Conservation (phyloP, 2,113 vertebrate species). For the Melanocharis versteri region DNA sequence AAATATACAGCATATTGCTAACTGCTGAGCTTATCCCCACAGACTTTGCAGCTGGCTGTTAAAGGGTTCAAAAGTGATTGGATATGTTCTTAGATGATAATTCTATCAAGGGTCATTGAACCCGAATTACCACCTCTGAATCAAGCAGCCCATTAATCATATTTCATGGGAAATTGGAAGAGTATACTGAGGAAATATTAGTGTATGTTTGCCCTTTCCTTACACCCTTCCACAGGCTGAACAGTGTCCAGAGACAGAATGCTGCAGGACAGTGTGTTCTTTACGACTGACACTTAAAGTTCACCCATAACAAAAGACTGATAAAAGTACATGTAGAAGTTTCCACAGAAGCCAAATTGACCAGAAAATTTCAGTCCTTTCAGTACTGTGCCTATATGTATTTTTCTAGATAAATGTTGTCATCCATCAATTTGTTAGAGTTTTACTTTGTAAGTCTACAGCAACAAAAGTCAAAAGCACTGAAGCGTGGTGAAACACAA, state of each 20-base stretch:
- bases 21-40: neutral
- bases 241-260: neutral
- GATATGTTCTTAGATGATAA: neutral
- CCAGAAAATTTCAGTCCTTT: neutral
- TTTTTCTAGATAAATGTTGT: neutral
- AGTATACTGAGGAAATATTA: neutral
- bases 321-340: neutral
- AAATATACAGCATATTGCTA: slow-evolving; percentile 19
- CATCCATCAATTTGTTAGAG: neutral
- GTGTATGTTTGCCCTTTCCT: slow-evolving; percentile 7
- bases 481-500: neutral
- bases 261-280: neutral
- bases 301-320: neutral
- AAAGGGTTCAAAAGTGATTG: neutral
- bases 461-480: neutral
- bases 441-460: neutral
- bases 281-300: neutral
- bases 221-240: neutral
- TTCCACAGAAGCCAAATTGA: neutral
- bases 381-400: neutral
- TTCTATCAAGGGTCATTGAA: slow-evolving; percentile 39
- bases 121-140: neutral
- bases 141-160: slow-evolving; percentile 9
- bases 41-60: neutral
- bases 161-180: neutral